Evolutionary conservation across 2,797 vertebrate species (phyloP).

Genomic region (Acrossocheilus fasciatus): DNA sequence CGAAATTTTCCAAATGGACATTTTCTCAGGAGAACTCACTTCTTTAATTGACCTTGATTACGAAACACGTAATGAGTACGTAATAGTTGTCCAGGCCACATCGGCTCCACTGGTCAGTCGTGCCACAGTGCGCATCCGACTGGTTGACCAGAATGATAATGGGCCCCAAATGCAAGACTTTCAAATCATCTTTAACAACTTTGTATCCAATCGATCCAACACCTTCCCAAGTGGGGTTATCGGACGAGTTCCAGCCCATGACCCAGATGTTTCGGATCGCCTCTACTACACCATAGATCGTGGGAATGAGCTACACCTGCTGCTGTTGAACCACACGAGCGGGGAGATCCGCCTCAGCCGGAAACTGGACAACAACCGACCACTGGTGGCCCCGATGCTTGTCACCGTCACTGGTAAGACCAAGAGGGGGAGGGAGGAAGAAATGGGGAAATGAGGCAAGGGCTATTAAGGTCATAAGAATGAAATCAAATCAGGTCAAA

Average conservation of each 20-base stretch:
- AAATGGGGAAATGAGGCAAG: slow-evolving; percentile 42
- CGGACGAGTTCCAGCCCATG: slow-evolving; percentile 92
- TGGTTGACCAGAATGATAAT: slow-evolving; percentile 98
- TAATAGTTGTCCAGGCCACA: slow-evolving; percentile 97
- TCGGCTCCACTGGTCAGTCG: slow-evolving; percentile 97
- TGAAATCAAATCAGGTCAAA: slow-evolving; percentile 52
- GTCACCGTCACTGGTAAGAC: slow-evolving; percentile 96
- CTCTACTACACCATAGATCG: slow-evolving; percentile 95
- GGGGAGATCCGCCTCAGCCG: slow-evolving; percentile 95
- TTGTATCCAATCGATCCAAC: slow-evolving; percentile 95
- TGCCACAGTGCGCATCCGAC: slow-evolving; percentile 90
- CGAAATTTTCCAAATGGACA: slow-evolving; percentile 99
- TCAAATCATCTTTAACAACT: slow-evolving; percentile 99
- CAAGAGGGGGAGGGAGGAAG: slow-evolving; percentile 19
- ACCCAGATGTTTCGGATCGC: slow-evolving; percentile 93
- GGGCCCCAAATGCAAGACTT: slow-evolving; percentile 93
- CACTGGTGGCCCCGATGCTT: slow-evolving; percentile 95
- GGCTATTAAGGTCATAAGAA: slow-evolving; percentile 50
- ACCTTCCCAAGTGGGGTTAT: slow-evolving; percentile 95
- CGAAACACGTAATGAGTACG: slow-evolving; percentile 89
- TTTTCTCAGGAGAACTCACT: slow-evolving; percentile 97
- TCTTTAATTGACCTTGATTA: slow-evolving; percentile 98
- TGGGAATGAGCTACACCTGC: slow-evolving; percentile 94
- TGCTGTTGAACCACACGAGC: slow-evolving; percentile 94
- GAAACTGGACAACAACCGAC: slow-evolving; percentile 98